A percentile compares a stretch with the other conserved stretches of the same genome.
Evolutionary conservation across 2,797 vertebrate genomes (phyloP).

Genomic region (Caiman crocodilus): DNA sequence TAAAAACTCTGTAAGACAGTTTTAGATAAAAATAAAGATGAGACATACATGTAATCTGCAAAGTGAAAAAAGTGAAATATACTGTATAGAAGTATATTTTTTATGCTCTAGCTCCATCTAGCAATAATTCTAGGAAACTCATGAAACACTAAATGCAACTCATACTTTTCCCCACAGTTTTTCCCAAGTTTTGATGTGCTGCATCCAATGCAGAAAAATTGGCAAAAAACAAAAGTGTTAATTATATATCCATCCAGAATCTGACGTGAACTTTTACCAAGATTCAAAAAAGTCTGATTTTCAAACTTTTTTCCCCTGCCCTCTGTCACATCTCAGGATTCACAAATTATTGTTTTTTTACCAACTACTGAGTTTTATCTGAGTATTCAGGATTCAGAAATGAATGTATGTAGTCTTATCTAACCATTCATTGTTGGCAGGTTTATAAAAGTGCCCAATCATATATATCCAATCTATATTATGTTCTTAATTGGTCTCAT

Average conservation of each 20-base stretch:
- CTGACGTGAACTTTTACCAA: background rate
- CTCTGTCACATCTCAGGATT: background rate
- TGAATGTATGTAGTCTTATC: fast-evolving
- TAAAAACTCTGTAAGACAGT: slow-evolving; percentile 24
- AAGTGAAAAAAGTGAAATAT: background rate
- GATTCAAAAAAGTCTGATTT: background rate
- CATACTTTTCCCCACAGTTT: background rate
- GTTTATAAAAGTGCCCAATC: fast-evolving
- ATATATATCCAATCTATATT: background rate
- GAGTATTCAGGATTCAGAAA: background rate
- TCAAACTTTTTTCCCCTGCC: background rate
- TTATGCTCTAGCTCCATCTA: slow-evolving; percentile 82
- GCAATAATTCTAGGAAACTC: slow-evolving; percentile 65
- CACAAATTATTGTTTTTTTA: background rate
- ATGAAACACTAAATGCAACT: background rate
- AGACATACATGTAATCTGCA: background rate
- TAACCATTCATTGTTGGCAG: fast-evolving
- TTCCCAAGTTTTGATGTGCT: background rate
- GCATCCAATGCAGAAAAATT: background rate
- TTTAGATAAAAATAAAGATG: background rate
- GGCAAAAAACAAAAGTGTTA: background rate
- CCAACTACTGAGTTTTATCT: fast-evolving
- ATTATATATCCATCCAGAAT: background rate
- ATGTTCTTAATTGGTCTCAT: background rate
- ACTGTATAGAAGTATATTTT: slow-evolving; percentile 56